Evolutionary conservation across 2,888 invertebrate species (phyloP), one percentile per base, ranked within the genome.

Genomic region (Thera obeliscata): DNA sequence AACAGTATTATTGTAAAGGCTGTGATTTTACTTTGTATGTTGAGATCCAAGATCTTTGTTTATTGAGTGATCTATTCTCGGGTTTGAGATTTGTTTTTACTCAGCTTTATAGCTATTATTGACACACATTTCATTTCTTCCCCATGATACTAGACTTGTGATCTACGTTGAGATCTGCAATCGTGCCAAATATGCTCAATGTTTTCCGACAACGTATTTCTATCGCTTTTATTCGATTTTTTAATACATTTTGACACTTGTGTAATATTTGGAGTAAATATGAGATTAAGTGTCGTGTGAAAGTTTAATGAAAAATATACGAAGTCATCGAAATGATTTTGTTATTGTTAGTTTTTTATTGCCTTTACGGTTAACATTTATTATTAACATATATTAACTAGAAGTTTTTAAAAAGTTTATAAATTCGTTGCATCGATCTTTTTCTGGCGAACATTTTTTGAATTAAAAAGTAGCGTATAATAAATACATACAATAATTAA

Each of bases 141-240:
- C 75, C 69, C 70, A 72, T 73, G 69, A 74, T 73, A 71, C 71
- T 72, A 73, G 65, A 76, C 74, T 74, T 74, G 69, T 74, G 75
- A 55, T 66, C 60, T 61, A 67, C 70, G 22, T 71, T 79, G 76
- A 75, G 78, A 82, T 86, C 81, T 82, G 76, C 78, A 82, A 78
- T 84, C 81, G 85, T 88, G 89, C 87, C 89, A 90, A 87, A 85
- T 83, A 80, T 90, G 91, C 91, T 91, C 91, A 91, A 91, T 87
- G 86, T 89, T 84, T 80, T 82, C 81, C 80, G 58, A 83, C 79
- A 77, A 74, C 76, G 76, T 81, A 77, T 78, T 78, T 75, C 75
- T 73, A 79, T 82, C 70, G 74, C n/a, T 87, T 86, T 83, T 76
- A 69, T 57, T 63, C 75, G 75, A 70, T 69, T 78, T 46, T 81